Conservation (phyloP, 2,113 vertebrate species). For the Tachycineta bicolor region DNA sequence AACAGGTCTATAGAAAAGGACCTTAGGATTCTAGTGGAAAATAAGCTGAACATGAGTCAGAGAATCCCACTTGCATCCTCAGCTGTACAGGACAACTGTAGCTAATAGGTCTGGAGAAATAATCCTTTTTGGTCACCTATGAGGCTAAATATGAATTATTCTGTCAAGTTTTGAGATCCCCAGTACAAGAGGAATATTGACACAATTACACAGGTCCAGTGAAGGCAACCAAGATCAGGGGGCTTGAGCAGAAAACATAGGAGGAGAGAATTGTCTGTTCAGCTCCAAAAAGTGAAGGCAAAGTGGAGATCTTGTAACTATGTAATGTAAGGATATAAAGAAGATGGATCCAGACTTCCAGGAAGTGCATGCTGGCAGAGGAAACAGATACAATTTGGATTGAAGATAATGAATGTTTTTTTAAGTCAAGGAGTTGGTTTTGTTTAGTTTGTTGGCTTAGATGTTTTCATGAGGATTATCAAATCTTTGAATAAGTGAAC, state of each 20-base stretch:
- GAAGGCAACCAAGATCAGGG: not conserved
- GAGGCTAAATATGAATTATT: not conserved
- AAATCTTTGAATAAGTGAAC: not conserved
- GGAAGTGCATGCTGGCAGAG: not conserved
- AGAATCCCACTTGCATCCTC: not conserved
- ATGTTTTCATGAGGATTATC: not conserved
- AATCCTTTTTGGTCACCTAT: not conserved
- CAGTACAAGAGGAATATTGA: not conserved
- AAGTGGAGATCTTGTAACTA: not conserved
- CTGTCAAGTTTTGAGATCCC: not conserved
- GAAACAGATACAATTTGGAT: not conserved
- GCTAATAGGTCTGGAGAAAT: not conserved
- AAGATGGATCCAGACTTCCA: not conserved
- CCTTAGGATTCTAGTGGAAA: not conserved
- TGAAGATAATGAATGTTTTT: not conserved
- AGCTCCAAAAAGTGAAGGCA: not conserved
- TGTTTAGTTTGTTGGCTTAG: not conserved
- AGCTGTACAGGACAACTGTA: not conserved
- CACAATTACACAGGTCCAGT: not conserved
- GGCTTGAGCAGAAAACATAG: rapidly evolving
- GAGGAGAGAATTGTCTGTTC: not conserved
- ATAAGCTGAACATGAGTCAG: not conserved
- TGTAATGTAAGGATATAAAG: not conserved
- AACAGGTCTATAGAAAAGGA: not conserved
- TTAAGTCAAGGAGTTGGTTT: not conserved